Percentiles rank a stretch among this genome's conserved stretches.
Evolutionary conservation across 2,888 invertebrate species (phyloP).

Genomic region (Margaritifera margaritifera): DNA sequence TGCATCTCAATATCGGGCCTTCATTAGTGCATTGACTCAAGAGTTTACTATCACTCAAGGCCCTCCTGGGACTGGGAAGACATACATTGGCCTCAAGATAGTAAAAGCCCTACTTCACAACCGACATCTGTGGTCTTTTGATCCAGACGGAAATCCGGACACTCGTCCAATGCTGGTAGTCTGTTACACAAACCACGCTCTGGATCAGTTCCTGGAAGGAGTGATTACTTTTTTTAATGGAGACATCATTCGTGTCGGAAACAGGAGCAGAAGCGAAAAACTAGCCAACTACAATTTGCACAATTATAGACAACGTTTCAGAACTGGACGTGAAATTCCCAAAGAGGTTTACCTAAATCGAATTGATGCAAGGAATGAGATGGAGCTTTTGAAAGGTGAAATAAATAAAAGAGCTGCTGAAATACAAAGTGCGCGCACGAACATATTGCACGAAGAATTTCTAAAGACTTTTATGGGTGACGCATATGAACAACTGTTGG

Average conservation of each 20-base stretch:
- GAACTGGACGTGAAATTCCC: slow-evolving; percentile 27
- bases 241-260: slow-evolving; percentile 64
- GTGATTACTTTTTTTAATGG: slow-evolving; percentile 55
- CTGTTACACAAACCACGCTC: slow-evolving; percentile 72
- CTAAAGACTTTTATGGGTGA: slow-evolving; percentile 35
- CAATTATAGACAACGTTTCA: slow-evolving; percentile 31
- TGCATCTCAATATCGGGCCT: slow-evolving; percentile 61
- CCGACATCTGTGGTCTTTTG: slow-evolving; percentile 67
- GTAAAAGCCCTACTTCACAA: slow-evolving; percentile 80
- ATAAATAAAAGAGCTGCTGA: slow-evolving; percentile 42
- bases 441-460: slow-evolving; percentile 52
- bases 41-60: slow-evolving; percentile 74
- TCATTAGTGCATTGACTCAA: slow-evolving; percentile 62
- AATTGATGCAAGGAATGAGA: slow-evolving; percentile 33
- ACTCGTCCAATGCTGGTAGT: slow-evolving; percentile 69
- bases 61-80: slow-evolving; percentile 91
- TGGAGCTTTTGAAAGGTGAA: slow-evolving; percentile 33
- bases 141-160: slow-evolving; percentile 24
- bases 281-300: slow-evolving; percentile 42
- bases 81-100: slow-evolving; percentile 85
- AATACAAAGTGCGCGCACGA: slow-evolving; percentile 45
- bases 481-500: slow-evolving; percentile 13
- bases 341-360: slow-evolving; percentile 25
- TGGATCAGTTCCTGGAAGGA: slow-evolving; percentile 72
- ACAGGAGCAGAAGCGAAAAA: slow-evolving; percentile 57